Evolutionary conservation across 1,140 invertebrate genomes (phyloP).

Genomic region (Heliconius nattereri): DNA sequence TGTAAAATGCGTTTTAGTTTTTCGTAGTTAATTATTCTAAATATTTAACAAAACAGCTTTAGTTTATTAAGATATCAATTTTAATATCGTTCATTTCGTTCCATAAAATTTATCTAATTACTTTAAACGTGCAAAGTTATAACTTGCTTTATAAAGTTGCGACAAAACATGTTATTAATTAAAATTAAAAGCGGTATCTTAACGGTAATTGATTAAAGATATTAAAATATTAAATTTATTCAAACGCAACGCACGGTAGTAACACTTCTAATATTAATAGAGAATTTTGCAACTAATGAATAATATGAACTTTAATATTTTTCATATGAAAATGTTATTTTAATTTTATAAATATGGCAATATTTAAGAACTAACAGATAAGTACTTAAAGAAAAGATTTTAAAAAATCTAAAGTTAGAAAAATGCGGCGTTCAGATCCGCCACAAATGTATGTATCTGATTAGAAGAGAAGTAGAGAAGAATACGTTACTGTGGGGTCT

Average conservation of each 20-base stretch:
- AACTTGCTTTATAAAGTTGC: neutral
- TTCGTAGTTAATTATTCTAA: no score
- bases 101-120: neutral
- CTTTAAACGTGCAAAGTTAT: neutral
- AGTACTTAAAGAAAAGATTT: no score
- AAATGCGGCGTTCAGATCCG: no score
- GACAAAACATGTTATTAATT: conserved; percentile 5
- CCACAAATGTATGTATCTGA: no score
- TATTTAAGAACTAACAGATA: no score
- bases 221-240: neutral
- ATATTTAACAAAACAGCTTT: neutral
- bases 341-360: no score
- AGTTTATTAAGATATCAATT: neutral
- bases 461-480: no score
- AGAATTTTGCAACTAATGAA: neutral
- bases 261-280: neutral
- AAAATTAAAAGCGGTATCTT: neutral
- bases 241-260: neutral
- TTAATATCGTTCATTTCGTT: neutral
- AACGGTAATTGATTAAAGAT: neutral
- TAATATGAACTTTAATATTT: neutral
- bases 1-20: no score
- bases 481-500: no score
- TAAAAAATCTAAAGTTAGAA: no score
- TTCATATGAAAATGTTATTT: no score